A percentile compares a stretch with the other conserved stretches of the same genome.
Conservation (phyloP, 35 echinoderm and acorn worm species). For the Ophioderma brevispina region DNA sequence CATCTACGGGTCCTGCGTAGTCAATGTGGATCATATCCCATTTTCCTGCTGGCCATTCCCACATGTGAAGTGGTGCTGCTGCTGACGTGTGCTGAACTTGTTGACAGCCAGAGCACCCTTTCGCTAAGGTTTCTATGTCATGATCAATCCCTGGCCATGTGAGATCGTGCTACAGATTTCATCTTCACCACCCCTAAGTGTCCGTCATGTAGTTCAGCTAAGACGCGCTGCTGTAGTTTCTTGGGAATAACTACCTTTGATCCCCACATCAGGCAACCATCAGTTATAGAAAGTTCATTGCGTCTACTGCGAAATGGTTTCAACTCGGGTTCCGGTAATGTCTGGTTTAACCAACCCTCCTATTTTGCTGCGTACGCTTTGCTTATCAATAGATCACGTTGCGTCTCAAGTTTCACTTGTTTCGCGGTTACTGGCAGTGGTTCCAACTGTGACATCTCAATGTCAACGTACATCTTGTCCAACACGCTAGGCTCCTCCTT, state of each 20-base stretch:
- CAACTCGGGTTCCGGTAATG: not conserved
- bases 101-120: conserved; percentile 24
- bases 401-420: not conserved
- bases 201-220: conserved; percentile 33
- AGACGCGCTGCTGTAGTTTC: not conserved
- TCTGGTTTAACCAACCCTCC: not conserved
- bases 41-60: conserved; percentile 50
- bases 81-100: conserved; percentile 10
- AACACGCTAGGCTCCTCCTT: not conserved
- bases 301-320: not conserved
- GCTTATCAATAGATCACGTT: not conserved
- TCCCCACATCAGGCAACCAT: conserved; percentile 40
- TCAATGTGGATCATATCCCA: conserved; percentile 70
- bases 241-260: not conserved
- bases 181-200: conserved; percentile 32
- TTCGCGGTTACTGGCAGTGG: not conserved
- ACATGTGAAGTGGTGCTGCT: conserved; percentile 47
- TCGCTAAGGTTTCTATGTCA: conserved; percentile 7
- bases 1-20: conserved; percentile 52
- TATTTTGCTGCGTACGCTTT: not conserved
- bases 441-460: not conserved
- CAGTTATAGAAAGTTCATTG: not conserved
- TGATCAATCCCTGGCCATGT: conserved; percentile 32
- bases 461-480: not conserved
- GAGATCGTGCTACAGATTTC: conserved; percentile 21